phyloP scores from a whole-genome alignment of 2,888 invertebrate species.

The Pachymerium ferrugineum region DNA sequence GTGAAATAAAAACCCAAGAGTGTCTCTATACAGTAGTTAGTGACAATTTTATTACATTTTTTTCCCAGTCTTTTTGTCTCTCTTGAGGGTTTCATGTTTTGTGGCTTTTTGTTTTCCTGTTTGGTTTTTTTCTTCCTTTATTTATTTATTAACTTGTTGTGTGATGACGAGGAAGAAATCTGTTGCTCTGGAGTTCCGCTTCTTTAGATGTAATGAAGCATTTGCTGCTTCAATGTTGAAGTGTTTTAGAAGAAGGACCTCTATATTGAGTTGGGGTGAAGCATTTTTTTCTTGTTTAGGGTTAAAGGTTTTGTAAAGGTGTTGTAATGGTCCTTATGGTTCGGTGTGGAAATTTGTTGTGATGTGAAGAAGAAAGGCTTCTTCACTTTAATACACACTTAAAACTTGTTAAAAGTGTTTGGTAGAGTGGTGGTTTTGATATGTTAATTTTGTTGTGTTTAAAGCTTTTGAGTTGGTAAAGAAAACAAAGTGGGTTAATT shows the following conservation, averaged over 20 bases:
- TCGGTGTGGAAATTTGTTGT: no score
- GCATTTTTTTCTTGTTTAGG: background rate
- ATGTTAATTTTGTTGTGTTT: no score
- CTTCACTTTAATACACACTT: no score
- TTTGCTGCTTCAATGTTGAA: background rate
- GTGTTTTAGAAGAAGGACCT: background rate
- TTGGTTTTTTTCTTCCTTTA: background rate
- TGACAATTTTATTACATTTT: background rate
- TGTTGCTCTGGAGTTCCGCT: conserved; percentile 19
- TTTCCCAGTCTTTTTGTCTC: background rate
- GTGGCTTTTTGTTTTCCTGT: background rate
- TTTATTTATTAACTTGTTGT: conserved; percentile 24
- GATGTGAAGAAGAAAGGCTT: no score
- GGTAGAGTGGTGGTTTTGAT: no score
- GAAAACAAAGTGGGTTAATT: no score
- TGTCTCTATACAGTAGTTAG: background rate
- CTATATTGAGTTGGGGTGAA: background rate
- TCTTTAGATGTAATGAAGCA: conserved; percentile 19
- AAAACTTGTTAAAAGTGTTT: no score
- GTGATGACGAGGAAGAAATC: conserved; percentile 11
- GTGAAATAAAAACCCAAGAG: background rate
- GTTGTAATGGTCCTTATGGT: no score
- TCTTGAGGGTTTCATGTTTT: background rate
- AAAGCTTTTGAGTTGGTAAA: no score
- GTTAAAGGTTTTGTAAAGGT: no score